Base-by-base conservation (phyloP, 2,888 invertebrate species). In the Oscheius myriophilus region DNA sequence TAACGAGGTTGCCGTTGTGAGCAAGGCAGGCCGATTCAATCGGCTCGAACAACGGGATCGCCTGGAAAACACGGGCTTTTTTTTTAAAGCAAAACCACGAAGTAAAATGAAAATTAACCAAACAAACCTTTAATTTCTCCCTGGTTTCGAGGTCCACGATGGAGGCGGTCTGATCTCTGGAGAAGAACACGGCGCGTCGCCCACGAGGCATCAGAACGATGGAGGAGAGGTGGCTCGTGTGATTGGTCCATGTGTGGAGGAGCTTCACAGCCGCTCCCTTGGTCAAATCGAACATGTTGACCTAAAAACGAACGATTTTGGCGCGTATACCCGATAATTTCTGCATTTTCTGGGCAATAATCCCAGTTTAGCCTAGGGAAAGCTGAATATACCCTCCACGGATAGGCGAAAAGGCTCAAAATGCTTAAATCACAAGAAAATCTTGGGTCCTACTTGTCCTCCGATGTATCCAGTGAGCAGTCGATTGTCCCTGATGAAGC, bases 141-240 rank as follows among this genome's bases (percentile, higher is more conserved):
- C 65, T 67, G 2, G 76, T 80, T 54, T 74, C 76, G n/a, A 75
- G 67, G 55, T 85, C 80, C 39, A 84, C 64, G 51, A 85, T 67
- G 23, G 82, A 75, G 61, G 75, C 67, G 0, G 82, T 83, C 53
- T 83, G 79, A 70, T 84, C 84, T 25, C 84, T 25, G 6, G 81
- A 81, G 4, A 81, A 41, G 11, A 79, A 71, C 4, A 79, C 69
- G 4, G 75, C 75, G n/a, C 61, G 33, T 45, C 72, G 45, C 14
- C 69, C 69, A 14, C 68, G 71, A n/a, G 68, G 69, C 11, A 75
- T 57, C 59, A 70, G 52, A 25, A 73, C 54, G 21, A 79, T 70
- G 1, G 70, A 65, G 4, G 80, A 39, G 16, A 55, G 21, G 21
- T 45, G 79, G 72, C 78, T 79, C 39, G 69, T 76, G 63, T 83